Percentiles rank a stretch among this genome's conserved stretches.
phyloP scores from a whole-genome alignment of 2,888 invertebrate species.

The Trichopoda pennipes region DNA sequence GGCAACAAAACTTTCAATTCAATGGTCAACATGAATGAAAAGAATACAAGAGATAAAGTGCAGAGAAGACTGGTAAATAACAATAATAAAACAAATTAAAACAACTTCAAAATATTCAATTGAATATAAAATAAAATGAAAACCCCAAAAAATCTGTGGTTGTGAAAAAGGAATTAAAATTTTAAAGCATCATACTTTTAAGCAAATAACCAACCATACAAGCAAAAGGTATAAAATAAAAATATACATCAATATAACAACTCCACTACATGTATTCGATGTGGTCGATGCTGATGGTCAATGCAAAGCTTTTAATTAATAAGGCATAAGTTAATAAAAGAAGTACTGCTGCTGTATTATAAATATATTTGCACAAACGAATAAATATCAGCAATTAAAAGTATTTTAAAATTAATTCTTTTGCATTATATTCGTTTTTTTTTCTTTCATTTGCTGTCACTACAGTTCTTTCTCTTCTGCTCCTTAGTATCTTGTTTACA shows the following conservation, averaged over 20 bases:
- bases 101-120: slow-evolving; percentile 53
- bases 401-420: slow-evolving; percentile 57
- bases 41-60: background rate
- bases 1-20: slow-evolving; percentile 67
- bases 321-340: slow-evolving; percentile 65
- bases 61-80: background rate
- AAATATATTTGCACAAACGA: background rate
- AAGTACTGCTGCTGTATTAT: background rate
- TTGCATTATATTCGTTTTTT: background rate
- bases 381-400: slow-evolving; percentile 58
- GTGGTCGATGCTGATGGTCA: slow-evolving; percentile 54
- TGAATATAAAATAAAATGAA: slow-evolving; percentile 52
- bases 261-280: slow-evolving; percentile 6
- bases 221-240: background rate
- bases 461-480: background rate
- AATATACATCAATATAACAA: background rate
- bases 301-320: slow-evolving; percentile 66
- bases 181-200: slow-evolving; percentile 71
- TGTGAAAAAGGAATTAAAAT: slow-evolving; percentile 65
- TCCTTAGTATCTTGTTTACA: background rate
- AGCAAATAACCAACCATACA: slow-evolving; percentile 41
- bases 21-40: slow-evolving; percentile 59
- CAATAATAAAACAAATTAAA: background rate
- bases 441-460: background rate
- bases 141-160: slow-evolving; percentile 63